phyloP scores from a whole-genome alignment of 1,140 invertebrate genomes.

The Pseudomyrmex dendroicus region DNA sequence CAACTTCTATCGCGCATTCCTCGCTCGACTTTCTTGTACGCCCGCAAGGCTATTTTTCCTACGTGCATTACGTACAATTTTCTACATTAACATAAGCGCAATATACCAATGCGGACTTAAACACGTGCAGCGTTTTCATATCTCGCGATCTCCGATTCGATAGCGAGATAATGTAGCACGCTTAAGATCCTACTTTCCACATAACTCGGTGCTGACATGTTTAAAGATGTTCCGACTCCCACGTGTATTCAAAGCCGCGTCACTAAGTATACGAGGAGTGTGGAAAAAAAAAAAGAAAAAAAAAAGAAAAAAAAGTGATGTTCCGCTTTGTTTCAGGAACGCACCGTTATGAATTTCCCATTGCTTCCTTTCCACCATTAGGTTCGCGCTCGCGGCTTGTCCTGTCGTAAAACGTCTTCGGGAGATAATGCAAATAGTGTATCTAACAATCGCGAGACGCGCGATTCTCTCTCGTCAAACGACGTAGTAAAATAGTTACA shows the following conservation, averaged over 20 bases:
- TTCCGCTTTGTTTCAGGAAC: conserved; percentile 74
- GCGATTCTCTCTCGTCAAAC: not conserved
- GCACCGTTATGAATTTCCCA: conserved; percentile 77
- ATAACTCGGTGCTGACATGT: conserved; percentile 64
- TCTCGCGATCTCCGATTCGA: conserved; percentile 43
- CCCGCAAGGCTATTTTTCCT: not conserved
- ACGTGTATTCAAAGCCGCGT: conserved; percentile 73
- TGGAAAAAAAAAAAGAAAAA: conserved; percentile 62
- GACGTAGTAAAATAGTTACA: not conserved
- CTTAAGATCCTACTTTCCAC: conserved; percentile 71
- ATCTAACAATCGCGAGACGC: conserved; percentile 16
- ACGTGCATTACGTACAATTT: conserved; percentile 3
- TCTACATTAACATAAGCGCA: not conserved
- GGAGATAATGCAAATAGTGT: not conserved
- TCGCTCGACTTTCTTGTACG: conserved; percentile 13
- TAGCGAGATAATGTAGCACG: conserved; percentile 64
- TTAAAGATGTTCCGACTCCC: conserved; percentile 70
- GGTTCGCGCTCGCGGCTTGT: not conserved
- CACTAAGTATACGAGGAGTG: conserved; percentile 56
- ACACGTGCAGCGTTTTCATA: not conserved
- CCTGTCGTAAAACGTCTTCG: conserved; percentile 44
- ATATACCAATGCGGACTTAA: not conserved
- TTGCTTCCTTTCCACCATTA: conserved; percentile 70
- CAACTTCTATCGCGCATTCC: not conserved
- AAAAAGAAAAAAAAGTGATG: conserved; percentile 29